These are phyloP conservation scores for Hystrix cristata DNA, from an alignment of 2,113 vertebrate genomes.

Conservation along the genomic window DNA sequence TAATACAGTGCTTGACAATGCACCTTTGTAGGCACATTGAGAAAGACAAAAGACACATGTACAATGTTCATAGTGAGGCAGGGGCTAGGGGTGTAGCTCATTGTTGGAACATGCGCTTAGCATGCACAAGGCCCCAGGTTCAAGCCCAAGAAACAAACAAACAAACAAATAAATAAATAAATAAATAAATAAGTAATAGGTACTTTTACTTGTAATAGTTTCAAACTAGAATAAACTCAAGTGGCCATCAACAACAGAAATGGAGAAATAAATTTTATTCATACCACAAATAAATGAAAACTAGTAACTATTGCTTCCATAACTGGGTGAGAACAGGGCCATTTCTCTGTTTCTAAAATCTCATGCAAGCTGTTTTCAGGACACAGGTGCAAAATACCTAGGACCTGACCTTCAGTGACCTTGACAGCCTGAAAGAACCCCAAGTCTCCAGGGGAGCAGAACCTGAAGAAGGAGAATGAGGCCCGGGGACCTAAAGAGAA, in stretches of 20 bases:
- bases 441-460: not conserved
- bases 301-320: not conserved
- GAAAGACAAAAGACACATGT: not conserved
- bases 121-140: not conserved
- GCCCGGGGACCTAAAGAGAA: too few relatives aligned
- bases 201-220: not conserved
- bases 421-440: not conserved
- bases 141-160: not conserved
- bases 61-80: rapidly evolving
- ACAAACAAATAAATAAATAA: not conserved
- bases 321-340: not conserved
- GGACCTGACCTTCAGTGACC: not conserved
- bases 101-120: not conserved
- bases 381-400: not conserved
- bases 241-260: not conserved
- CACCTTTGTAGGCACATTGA: rapidly evolving
- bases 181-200: not conserved
- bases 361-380: too few relatives aligned
- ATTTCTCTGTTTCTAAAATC: not conserved
- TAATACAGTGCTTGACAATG: not conserved
- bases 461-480: not conserved
- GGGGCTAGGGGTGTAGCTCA: too few relatives aligned
- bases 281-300: not conserved
- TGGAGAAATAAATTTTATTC: not conserved
- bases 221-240: not conserved